A percentile compares a stretch with the other conserved stretches of the same genome.
phyloP scores from a whole-genome alignment of 2,113 vertebrate species.

The Corythornis cristatus region DNA sequence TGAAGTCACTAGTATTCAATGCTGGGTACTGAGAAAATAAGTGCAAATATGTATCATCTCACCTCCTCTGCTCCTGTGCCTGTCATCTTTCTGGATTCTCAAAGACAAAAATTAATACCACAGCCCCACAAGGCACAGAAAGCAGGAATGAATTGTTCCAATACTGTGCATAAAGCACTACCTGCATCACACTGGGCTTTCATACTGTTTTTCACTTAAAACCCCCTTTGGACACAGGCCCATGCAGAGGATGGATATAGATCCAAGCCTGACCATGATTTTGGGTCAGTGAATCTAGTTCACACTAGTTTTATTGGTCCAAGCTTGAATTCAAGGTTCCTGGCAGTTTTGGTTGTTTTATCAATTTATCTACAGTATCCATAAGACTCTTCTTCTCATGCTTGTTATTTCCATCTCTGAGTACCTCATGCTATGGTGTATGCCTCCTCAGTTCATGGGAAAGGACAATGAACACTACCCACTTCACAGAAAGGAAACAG shows the following conservation, averaged over 20 bases:
- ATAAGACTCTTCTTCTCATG: background rate
- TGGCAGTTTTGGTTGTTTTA: background rate
- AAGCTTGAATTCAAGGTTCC: background rate
- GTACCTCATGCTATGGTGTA: fast-evolving
- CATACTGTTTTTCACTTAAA: background rate
- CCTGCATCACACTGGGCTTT: background rate
- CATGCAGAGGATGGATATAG: background rate
- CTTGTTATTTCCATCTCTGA: background rate
- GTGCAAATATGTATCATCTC: background rate
- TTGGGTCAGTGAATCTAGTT: background rate
- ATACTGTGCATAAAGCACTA: background rate
- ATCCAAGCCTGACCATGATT: background rate
- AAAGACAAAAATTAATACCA: background rate
- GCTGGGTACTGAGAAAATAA: background rate
- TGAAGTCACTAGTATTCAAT: background rate
- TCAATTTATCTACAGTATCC: background rate
- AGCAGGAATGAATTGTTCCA: background rate
- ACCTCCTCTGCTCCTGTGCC: background rate
- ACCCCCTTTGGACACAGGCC: background rate
- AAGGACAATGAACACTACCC: background rate
- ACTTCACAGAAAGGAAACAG: background rate
- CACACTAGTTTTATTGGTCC: background rate
- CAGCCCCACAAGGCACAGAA: background rate
- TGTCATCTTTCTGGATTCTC: background rate
- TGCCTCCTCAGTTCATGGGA: background rate